Percentiles rank a stretch among this genome's conserved stretches.
Conservation (phyloP, 2,797 vertebrate genomes). For the Pantherophis alleghaniensis region DNA sequence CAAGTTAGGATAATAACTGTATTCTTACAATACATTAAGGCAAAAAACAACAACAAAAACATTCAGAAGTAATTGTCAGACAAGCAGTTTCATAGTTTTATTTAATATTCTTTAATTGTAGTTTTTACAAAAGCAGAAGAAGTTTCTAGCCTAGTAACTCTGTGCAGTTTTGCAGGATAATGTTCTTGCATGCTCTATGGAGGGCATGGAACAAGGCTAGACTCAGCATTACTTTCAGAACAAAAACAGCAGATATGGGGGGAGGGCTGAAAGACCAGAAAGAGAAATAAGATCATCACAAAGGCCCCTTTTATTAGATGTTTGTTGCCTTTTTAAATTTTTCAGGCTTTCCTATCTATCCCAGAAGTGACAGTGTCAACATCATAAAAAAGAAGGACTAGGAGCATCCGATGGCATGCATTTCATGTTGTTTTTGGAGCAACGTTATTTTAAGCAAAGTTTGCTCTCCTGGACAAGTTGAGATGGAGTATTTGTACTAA, state of each 20-base stretch:
- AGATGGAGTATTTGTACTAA: not conserved
- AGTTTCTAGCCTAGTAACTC: not conserved
- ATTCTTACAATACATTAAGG: not conserved
- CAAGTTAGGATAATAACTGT: not conserved
- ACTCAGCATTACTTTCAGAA: not conserved
- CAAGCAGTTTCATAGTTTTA: not conserved
- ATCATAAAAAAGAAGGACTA: not conserved
- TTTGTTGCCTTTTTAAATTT: not conserved
- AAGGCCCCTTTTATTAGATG: not conserved
- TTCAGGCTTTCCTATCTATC: not conserved
- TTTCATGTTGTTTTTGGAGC: not conserved
- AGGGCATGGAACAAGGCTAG: not conserved
- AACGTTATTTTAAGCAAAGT: not conserved
- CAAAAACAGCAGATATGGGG: not conserved
- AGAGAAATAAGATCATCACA: not conserved
- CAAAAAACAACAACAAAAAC: not conserved
- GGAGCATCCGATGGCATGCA: not conserved
- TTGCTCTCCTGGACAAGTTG: not conserved
- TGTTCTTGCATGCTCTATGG: not conserved
- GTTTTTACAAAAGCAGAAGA: not conserved
- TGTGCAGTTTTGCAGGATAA: not conserved
- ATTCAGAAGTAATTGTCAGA: not conserved
- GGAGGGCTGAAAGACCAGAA: not conserved
- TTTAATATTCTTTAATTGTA: not conserved
- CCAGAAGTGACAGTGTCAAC: not conserved